phyloP scores from a whole-genome alignment of 2,797 vertebrate species.

The Neostethus bicornis region DNA sequence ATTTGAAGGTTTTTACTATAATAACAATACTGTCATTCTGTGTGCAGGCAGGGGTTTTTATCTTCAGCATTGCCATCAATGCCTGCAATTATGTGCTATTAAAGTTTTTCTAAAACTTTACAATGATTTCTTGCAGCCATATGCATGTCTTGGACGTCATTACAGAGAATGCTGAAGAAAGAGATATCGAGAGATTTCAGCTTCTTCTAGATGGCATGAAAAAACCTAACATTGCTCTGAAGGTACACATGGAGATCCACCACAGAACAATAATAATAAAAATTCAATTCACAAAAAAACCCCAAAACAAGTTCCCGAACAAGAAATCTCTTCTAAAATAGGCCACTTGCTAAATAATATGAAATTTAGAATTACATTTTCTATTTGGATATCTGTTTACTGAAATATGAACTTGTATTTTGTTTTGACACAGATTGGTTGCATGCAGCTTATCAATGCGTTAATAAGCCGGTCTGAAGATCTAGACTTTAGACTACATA shows the following conservation, averaged over 20 bases:
- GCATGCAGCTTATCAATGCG: constrained; percentile 92
- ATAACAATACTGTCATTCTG: too few relatives aligned
- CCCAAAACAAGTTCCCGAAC: neutral
- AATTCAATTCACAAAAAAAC: neutral
- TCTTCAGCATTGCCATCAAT: neutral
- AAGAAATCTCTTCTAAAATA: too few relatives aligned
- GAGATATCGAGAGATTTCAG: constrained; percentile 88
- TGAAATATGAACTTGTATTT: constrained; percentile 8
- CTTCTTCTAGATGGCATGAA: constrained; percentile 87
- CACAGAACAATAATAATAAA: neutral
- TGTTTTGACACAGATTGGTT: constrained; percentile 73
- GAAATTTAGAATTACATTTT: neutral
- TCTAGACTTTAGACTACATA: constrained; percentile 92
- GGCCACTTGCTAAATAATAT: constrained; percentile 2
- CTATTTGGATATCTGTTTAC: neutral
- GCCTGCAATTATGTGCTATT: neutral
- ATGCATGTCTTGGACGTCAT: constrained; percentile 90
- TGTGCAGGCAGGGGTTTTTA: too few relatives aligned
- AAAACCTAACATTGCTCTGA: constrained; percentile 80
- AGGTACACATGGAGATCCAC: constrained; percentile 68
- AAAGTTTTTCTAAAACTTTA: neutral
- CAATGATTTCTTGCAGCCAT: constrained; percentile 75
- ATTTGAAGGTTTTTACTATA: neutral
- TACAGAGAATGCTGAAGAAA: constrained; percentile 88
- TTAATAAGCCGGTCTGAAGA: constrained; percentile 90